Evolutionary conservation across 2,888 invertebrate genomes (phyloP), one percentile per base, ranked within the genome.

Genomic region (Neoscelio sp.): DNA sequence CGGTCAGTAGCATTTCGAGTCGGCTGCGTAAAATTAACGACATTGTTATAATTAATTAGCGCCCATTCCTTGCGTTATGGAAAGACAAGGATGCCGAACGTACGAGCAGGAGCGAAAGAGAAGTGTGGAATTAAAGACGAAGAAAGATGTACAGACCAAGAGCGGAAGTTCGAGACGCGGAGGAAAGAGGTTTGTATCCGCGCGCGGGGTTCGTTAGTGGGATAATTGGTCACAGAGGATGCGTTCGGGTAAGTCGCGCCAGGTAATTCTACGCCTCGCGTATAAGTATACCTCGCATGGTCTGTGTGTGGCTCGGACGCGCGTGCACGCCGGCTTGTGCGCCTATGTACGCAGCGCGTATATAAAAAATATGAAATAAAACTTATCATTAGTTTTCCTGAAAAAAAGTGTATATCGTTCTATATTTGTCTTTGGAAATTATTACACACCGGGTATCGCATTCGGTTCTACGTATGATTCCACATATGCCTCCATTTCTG

Each of bases 201-300:
- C 78, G 83, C 82, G 83, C 82, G 85, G 87, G 85, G 85, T 89
- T 89, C 89, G 89, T 89, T 89, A 89, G 89, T 85, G 84, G 85
- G 87, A 88, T 89, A 89, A 89, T 89, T 89, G 89, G 89, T 89
- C 89, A 89, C 89, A 89, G 89, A 88, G 88, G 89, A 88, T 89
- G 89, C 88, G 87, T 87, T 83, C 86, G 85, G 86, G 85, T 87
- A 86, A 87, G 86, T 87, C 86, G 86, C 86, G 83, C 85, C 85
- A 82, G 85, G 87, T 89, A 89, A 88, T 88, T 89, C 88, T 85
- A 86, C 83, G 88, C 87, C 82, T 82, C 82, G 85, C 80, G 82
- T 83, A 83, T 85, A 83, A 76, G 65, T 77, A 77, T 60, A 75
- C 73, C 65, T 70, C 44, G 73, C 44, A 18, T 40, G 48, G 48